Percentiles rank a stretch among this genome's conserved stretches.
phyloP scores from a whole-genome alignment of 2,113 vertebrate species.

The Ptilorrhoa leucosticta region DNA sequence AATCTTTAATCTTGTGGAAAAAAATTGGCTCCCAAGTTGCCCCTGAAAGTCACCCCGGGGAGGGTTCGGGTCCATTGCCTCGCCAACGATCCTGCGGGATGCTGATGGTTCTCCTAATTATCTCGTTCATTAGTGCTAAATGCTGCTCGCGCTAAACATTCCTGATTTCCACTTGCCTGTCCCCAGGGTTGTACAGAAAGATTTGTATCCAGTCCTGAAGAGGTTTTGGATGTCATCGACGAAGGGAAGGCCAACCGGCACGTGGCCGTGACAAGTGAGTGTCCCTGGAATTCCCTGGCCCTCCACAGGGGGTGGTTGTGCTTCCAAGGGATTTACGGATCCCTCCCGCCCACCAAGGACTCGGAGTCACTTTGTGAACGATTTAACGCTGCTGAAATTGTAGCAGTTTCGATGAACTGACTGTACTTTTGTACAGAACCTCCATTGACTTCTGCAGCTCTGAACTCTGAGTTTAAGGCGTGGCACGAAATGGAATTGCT shows the following conservation, averaged over 20 bases:
- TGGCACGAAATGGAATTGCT: background rate
- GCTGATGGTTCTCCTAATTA: background rate
- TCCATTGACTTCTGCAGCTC: background rate
- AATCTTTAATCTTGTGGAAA: background rate
- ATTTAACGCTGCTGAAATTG: background rate
- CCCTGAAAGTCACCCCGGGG: background rate
- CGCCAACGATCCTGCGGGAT: rapidly evolving
- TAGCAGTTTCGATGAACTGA: rapidly evolving
- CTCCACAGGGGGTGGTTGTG: background rate
- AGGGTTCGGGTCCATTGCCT: background rate
- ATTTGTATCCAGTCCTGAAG: slow-evolving; percentile 95
- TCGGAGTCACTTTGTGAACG: rapidly evolving
- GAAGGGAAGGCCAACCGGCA: slow-evolving; percentile 95
- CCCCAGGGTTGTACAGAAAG: slow-evolving; percentile 92
- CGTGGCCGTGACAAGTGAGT: slow-evolving; percentile 93
- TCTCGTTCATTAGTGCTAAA: background rate
- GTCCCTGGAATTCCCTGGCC: background rate
- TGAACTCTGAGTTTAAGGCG: background rate
- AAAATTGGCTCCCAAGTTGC: background rate
- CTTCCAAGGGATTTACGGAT: background rate
- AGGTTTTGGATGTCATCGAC: slow-evolving; percentile 96
- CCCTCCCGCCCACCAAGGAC: background rate
- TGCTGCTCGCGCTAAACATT: rapidly evolving
- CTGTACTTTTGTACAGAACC: rapidly evolving
- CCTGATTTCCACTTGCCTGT: background rate